A percentile compares a stretch with the other conserved stretches of the same genome.
These are phyloP conservation scores for Rhagologus leucostigma DNA, from an alignment of 2,113 vertebrate genomes.

Conservation along the genomic window DNA sequence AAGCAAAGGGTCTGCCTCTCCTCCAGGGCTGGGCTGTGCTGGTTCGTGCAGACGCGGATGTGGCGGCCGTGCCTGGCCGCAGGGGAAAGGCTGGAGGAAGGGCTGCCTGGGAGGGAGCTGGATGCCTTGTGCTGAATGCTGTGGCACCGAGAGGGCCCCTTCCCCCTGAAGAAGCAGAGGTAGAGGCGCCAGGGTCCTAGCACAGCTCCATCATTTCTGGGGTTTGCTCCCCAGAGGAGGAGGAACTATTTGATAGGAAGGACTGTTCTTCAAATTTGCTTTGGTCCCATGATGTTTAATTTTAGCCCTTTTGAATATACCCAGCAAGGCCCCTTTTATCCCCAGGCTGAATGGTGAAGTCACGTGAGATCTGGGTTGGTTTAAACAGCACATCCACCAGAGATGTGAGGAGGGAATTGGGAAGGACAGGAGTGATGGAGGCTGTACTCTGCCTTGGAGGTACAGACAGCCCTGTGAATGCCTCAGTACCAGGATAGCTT, in stretches of 20 bases:
- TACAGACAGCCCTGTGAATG: background rate
- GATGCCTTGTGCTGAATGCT: background rate
- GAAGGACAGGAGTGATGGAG: background rate
- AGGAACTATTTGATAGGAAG: background rate
- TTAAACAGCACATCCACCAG: background rate
- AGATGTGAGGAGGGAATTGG: background rate
- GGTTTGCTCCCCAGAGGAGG: background rate
- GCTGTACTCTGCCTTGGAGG: background rate
- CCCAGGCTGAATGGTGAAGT: background rate
- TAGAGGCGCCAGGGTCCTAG: background rate
- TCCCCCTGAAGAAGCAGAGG: background rate
- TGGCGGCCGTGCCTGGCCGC: background rate
- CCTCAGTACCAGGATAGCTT: background rate
- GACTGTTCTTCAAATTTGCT: background rate
- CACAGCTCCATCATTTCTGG: background rate
- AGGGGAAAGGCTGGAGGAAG: background rate
- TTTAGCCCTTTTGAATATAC: background rate
- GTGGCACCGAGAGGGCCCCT: background rate
- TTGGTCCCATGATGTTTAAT: background rate
- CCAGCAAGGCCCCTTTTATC: background rate
- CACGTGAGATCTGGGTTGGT: background rate
- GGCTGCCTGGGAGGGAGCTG: background rate
- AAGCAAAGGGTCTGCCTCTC: background rate
- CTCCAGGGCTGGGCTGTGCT: background rate
- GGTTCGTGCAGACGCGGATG: background rate